phyloP scores from a whole-genome alignment of 1,140 invertebrate species.

The Leptinotarsa undecemlineata region DNA sequence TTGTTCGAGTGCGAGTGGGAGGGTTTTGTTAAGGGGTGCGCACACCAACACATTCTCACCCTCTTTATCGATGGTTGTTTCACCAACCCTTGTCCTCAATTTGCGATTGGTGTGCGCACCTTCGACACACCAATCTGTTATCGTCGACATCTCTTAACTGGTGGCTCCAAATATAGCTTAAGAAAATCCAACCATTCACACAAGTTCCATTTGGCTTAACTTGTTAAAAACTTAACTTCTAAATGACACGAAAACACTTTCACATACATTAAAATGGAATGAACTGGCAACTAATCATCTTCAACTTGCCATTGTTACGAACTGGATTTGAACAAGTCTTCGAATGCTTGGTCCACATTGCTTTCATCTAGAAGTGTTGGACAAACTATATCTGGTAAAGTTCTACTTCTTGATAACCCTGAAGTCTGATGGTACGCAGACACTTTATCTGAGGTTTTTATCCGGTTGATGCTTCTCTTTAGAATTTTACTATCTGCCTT shows the following conservation, averaged over 20 bases:
- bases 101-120: constrained; percentile 46
- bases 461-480: constrained; percentile 57
- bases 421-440: constrained; percentile 56
- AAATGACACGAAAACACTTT: constrained; percentile 41
- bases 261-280: constrained; percentile 42
- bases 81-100: neutral
- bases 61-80: constrained; percentile 23
- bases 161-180: constrained; percentile 11
- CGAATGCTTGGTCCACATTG: constrained; percentile 77
- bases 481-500: constrained; percentile 38
- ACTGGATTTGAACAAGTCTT: constrained; percentile 66
- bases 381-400: constrained; percentile 70
- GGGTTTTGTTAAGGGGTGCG: constrained; percentile 45
- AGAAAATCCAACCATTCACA: constrained; percentile 21
- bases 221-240: constrained; percentile 27
- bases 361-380: constrained; percentile 69
- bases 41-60: constrained; percentile 49
- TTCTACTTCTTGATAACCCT: constrained; percentile 68
- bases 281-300: constrained; percentile 26
- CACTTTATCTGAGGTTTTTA: constrained; percentile 58
- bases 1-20: constrained; percentile 24
- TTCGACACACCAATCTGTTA: constrained; percentile 10
- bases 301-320: constrained; percentile 33
- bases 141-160: neutral
- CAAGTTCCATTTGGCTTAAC: constrained; percentile 1